Conservation (phyloP, 2,113 vertebrate species). For the Machaerirhynchus nigripectus region DNA sequence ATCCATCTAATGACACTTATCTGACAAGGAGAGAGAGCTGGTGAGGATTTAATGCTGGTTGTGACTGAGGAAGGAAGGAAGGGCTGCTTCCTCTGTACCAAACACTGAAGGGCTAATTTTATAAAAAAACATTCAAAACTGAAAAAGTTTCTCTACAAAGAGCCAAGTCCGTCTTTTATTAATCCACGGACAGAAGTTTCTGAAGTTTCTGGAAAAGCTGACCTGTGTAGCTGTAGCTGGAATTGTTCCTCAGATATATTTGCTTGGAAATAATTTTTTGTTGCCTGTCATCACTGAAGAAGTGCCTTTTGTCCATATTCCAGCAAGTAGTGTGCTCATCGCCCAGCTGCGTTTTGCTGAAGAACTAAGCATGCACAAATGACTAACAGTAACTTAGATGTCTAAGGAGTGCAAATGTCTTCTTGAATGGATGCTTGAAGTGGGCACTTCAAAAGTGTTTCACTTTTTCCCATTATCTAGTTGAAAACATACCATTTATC, state of each 20-base stretch:
- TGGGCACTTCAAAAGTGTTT: neutral
- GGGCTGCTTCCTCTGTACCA: neutral
- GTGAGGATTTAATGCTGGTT: neutral
- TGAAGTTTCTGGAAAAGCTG: conserved; percentile 19
- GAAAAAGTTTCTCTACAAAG: neutral
- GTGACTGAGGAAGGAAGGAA: neutral
- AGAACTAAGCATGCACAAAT: neutral
- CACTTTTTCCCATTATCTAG: neutral
- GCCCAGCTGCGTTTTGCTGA: neutral
- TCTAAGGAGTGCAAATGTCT: neutral
- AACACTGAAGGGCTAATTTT: neutral
- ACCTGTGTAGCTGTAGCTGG: neutral
- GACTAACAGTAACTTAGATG: neutral
- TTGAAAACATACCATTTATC: neutral
- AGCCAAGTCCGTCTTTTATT: neutral
- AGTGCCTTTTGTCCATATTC: neutral
- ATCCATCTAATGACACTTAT: neutral
- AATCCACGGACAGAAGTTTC: neutral
- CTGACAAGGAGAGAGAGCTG: neutral
- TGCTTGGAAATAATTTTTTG: neutral
- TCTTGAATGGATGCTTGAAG: neutral
- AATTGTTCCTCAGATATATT: neutral
- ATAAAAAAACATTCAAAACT: neutral
- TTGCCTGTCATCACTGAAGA: neutral
- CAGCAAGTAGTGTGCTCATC: neutral